Evolutionary conservation across 2,888 invertebrate species (phyloP).

Genomic region (Cataglyphis altisquamis): DNA sequence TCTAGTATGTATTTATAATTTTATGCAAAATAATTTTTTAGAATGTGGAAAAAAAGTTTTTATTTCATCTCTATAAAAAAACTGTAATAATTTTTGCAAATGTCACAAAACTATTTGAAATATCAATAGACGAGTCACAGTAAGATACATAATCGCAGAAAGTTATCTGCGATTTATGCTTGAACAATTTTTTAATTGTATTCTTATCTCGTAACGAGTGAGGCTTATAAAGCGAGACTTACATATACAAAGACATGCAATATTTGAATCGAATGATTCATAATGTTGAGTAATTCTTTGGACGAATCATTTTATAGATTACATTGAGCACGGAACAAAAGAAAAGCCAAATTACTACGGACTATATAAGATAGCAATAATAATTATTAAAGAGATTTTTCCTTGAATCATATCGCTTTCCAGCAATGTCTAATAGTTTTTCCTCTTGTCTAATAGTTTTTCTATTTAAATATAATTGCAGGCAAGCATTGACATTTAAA

Average conservation of each 20-base stretch:
- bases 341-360: constrained; percentile 29
- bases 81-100: constrained; percentile 25
- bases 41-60: background rate
- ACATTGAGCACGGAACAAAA: constrained; percentile 51
- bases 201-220: constrained; percentile 65
- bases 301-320: constrained; percentile 43
- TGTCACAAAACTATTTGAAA: background rate
- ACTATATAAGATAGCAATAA: constrained; percentile 27
- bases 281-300: constrained; percentile 61
- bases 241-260: constrained; percentile 48
- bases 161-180: constrained; percentile 29
- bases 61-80: background rate
- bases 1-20: background rate
- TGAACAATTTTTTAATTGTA: constrained; percentile 65
- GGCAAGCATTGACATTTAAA: constrained; percentile 42
- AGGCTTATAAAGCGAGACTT: constrained; percentile 38
- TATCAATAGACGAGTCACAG: background rate
- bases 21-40: background rate
- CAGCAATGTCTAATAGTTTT: constrained; percentile 35
- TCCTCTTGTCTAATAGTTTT: constrained; percentile 27
- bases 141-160: constrained; percentile 11
- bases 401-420: constrained; percentile 36
- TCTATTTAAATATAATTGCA: background rate
- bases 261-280: constrained; percentile 67
- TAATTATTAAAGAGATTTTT: constrained; percentile 62